Percentiles rank a stretch among this genome's conserved stretches.
Evolutionary conservation across 2,888 invertebrate species (phyloP).

Genomic region (Prosapia bicincta): DNA sequence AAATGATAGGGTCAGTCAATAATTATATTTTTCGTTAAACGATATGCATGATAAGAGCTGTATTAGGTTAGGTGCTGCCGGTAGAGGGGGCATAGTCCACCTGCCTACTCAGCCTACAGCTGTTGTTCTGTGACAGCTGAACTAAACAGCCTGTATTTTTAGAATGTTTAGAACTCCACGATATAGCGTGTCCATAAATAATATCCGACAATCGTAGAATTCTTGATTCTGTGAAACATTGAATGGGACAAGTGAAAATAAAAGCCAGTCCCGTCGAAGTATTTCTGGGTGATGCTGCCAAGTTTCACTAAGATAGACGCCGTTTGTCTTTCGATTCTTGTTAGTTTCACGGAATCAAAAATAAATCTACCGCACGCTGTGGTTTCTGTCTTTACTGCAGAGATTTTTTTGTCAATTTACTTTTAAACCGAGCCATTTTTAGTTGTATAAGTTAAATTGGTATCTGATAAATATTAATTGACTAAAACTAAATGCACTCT

Average conservation of each 20-base stretch:
- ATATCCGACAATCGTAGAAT: background rate
- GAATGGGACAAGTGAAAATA: background rate
- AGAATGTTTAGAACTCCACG: background rate
- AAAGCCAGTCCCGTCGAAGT: background rate
- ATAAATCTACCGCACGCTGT: background rate
- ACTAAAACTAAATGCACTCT: no score
- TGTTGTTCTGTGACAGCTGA: background rate
- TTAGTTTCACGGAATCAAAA: background rate
- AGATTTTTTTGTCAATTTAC: background rate
- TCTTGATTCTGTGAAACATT: slow-evolving; percentile 2
- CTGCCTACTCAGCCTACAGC: background rate
- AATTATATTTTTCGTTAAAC: no score
- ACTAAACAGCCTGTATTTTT: background rate
- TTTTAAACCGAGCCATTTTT: background rate
- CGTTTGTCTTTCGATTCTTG: background rate
- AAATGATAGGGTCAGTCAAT: background rate
- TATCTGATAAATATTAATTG: no score
- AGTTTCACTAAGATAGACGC: background rate
- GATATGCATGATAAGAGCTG: background rate
- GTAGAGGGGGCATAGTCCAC: background rate
- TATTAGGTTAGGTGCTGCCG: background rate
- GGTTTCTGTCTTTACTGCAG: background rate
- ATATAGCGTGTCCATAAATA: background rate
- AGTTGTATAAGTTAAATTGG: no score
- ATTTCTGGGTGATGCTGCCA: background rate